phyloP scores from a whole-genome alignment of 2,888 invertebrate species.

The Euzophera pinguis region DNA sequence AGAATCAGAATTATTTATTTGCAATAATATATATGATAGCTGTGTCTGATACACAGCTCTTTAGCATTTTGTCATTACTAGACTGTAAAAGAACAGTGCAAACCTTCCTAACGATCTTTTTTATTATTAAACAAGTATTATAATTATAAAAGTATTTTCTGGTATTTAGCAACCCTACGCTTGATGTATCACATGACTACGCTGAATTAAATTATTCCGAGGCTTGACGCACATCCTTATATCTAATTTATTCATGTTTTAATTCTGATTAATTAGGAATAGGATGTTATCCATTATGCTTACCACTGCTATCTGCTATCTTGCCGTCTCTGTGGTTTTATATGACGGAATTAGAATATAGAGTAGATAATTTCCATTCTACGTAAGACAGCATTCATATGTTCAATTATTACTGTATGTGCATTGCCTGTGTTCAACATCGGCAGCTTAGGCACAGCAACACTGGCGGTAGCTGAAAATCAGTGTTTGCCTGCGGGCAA shows the following conservation, averaged over 20 bases:
- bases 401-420: background rate
- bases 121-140: no score
- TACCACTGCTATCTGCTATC: background rate
- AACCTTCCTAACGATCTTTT: no score
- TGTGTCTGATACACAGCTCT: no score
- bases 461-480: no score
- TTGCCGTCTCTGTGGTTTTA: background rate
- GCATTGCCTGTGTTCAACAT: no score
- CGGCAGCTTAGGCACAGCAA: no score
- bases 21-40: no score
- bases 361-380: background rate
- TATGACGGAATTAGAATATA: background rate
- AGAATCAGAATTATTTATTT: no score
- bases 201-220: conserved; percentile 11
- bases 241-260: conserved; percentile 14
- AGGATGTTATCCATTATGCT: background rate
- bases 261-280: conserved; percentile 9
- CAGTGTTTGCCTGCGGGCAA: no score
- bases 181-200: conserved; percentile 1
- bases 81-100: no score
- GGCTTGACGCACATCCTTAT: background rate
- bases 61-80: no score
- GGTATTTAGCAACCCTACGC: background rate
- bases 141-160: background rate
- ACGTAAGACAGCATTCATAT: background rate